Conservation (phyloP, 2,113 vertebrate species). For the Morphnarchus princeps region DNA sequence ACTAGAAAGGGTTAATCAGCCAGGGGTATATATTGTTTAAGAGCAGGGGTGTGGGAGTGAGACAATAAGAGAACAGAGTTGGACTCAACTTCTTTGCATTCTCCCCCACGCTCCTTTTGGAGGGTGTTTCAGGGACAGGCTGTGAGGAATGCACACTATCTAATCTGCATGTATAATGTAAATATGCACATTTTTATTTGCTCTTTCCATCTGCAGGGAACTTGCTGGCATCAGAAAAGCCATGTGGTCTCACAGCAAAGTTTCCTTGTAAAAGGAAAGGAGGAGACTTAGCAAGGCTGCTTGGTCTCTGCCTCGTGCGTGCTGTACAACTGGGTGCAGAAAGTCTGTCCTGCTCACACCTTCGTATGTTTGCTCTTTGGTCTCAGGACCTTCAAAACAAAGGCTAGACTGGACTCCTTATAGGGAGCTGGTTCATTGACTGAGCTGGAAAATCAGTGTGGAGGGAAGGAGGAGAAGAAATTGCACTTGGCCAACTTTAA, state of each 20-base stretch:
- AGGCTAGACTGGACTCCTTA: not conserved
- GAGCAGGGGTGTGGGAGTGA: not conserved
- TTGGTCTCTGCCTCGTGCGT: not conserved
- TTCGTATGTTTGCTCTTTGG: not conserved
- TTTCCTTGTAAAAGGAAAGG: not conserved
- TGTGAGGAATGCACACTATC: constrained; percentile 64
- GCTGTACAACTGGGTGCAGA: not conserved
- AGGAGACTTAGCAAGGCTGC: not conserved
- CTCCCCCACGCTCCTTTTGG: constrained; percentile 54
- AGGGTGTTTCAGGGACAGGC: constrained; percentile 68
- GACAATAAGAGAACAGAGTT: constrained; percentile 24
- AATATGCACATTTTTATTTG: constrained; percentile 54
- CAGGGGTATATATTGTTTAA: not conserved
- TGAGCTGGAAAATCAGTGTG: not conserved
- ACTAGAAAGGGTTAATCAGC: constrained; percentile 27
- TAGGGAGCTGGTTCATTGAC: not conserved
- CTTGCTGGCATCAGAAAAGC: constrained; percentile 56
- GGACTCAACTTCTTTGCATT: constrained; percentile 55
- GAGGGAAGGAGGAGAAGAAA: not conserved
- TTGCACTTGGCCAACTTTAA: not conserved
- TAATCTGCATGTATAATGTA: constrained; percentile 70
- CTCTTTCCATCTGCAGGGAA: constrained; percentile 57
- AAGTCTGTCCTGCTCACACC: not conserved
- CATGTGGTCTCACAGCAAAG: constrained; percentile 30
- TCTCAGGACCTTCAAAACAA: not conserved